These are phyloP conservation scores for Papilio glaucus DNA, from an alignment of 1,140 invertebrate species.

Conservation along the genomic window DNA sequence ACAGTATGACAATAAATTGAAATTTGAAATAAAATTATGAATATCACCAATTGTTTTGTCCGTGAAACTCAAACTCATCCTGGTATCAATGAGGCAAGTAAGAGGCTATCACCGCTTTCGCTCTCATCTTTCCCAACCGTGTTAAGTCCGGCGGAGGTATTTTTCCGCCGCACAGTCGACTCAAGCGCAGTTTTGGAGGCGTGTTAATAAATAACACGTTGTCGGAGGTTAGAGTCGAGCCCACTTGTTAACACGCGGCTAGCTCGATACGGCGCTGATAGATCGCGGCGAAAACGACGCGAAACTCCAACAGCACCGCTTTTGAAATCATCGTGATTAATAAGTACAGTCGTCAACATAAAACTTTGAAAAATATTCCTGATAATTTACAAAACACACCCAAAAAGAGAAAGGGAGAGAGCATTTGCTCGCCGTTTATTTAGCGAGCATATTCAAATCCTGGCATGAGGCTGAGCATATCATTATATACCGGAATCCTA, in stretches of 20 bases:
- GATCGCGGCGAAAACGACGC: constrained; percentile 22
- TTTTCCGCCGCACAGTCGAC: constrained; percentile 4
- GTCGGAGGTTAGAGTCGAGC: constrained; percentile 43
- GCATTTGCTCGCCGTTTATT: no score
- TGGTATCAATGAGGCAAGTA: no score
- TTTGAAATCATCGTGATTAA: constrained; percentile 6
- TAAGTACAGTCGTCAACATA: constrained; percentile 11
- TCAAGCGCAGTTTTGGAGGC: constrained; percentile 23
- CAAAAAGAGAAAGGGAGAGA: no score
- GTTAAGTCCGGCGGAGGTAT: not conserved
- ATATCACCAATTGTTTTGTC: not conserved
- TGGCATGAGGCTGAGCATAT: no score
- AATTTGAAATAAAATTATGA: no score
- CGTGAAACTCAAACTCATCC: no score
- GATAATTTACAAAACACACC: no score
- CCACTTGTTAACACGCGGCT: constrained; percentile 52
- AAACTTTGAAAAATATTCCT: not conserved
- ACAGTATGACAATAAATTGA: no score
- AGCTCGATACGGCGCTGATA: constrained; percentile 26
- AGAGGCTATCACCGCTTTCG: not conserved
- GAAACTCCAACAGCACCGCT: not conserved
- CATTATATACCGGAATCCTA: no score
- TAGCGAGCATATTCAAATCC: no score
- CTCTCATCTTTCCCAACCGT: not conserved
- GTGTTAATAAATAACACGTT: constrained; percentile 50